Evolutionary conservation across 2,797 vertebrate species (phyloP), one percentile per base, ranked within the genome.

Genomic region (Urocyon cinereoargenteus): DNA sequence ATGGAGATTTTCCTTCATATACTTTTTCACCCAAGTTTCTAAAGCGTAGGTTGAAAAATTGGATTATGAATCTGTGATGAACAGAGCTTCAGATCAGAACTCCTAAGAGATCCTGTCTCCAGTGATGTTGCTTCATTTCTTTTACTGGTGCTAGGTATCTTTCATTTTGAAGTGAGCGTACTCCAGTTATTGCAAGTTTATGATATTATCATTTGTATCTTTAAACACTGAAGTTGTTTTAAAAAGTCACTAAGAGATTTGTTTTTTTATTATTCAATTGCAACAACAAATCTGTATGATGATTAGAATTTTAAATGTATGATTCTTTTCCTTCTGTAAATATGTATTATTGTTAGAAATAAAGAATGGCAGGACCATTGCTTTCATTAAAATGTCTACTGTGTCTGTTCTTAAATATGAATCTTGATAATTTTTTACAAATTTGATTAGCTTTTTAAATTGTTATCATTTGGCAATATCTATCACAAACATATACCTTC

Each of bases 311-410:
- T 78, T 53, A 94, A 98, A 82, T 89, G 93, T 97, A 95, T 70
- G 77, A 78, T 85, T 96, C 13, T 91, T 97, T 98, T 98, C 88
- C 96, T 97, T 98, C 95, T 97, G 97, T 97, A 97, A 98, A 97
- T 73, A 86, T 24, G 0, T 97, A 97, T 97, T 94, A 94, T 92
- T 93, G 89, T 0, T 7, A 97, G 73, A 96, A 98, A 98, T 98
- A 98, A 98, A 98, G 72, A 77, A 89, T 98, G 96, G 93, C 97
- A 96, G 96, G 98, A 84, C 95, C 95, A 94, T 97, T 97, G 92
- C 90, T 97, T 98, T 98, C 9, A 94, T 97, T 97, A 97, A 97
- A 97, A 95, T 79, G 75, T 18, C n/a, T 95, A 26, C 34, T 84
- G 62, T 77, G 73, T 51, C 45, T 77, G 45, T 77, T 77, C 73